Percentiles rank a stretch among this genome's conserved stretches.
These are phyloP conservation scores for Clanis bilineata DNA, from an alignment of 2,888 invertebrate species.

Conservation along the genomic window DNA sequence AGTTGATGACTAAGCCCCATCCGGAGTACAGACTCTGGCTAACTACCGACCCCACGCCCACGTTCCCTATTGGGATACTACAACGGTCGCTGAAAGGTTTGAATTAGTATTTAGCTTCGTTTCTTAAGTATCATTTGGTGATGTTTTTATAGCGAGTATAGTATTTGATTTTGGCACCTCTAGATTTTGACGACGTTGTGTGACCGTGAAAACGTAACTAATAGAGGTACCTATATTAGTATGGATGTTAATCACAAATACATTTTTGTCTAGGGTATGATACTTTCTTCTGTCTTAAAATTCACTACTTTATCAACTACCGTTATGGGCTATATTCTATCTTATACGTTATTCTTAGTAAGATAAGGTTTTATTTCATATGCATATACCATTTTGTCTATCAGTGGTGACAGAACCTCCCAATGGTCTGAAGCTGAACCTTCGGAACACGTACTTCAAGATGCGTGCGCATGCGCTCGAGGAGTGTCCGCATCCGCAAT, in stretches of 20 bases:
- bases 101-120: background rate
- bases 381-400: background rate
- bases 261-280: too few relatives aligned
- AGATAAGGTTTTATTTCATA: too few relatives aligned
- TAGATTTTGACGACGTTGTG: too few relatives aligned
- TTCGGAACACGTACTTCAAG: conserved; percentile 94
- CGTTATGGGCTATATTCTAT: too few relatives aligned
- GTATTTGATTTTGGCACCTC: too few relatives aligned
- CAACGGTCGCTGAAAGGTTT: conserved; percentile 91
- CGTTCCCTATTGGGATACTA: conserved; percentile 94
- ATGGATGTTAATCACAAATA: too few relatives aligned
- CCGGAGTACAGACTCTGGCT: conserved; percentile 96
- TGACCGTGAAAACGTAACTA: too few relatives aligned
- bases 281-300: too few relatives aligned
- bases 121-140: conserved; percentile 22
- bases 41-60: conserved; percentile 93
- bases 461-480: conserved; percentile 88
- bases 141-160: too few relatives aligned
- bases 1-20: conserved; percentile 90
- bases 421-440: conserved; percentile 93
- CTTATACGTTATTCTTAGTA: too few relatives aligned
- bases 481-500: conserved; percentile 88
- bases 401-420: conserved; percentile 95
- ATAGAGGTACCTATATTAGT: too few relatives aligned
- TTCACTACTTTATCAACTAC: too few relatives aligned